A percentile compares a stretch with the other conserved stretches of the same genome.
phyloP scores from a whole-genome alignment of 1,140 invertebrate species.

The Orius laevigatus region DNA sequence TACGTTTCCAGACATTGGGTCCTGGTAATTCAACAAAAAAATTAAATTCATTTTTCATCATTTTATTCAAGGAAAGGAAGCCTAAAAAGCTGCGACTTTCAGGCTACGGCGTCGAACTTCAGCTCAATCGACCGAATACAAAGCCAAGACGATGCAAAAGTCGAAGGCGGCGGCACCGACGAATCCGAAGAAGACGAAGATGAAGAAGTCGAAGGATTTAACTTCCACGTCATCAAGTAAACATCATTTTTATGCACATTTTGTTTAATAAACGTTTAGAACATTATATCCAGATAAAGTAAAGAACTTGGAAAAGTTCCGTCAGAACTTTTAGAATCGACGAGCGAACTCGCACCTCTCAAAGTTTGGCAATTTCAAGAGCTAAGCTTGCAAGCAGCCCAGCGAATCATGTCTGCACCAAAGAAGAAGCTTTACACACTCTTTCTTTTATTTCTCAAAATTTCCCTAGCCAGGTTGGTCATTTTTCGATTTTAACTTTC shows the following conservation, averaged over 20 bases:
- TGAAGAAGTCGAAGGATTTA: conserved; percentile 75
- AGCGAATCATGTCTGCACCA: conserved; percentile 45
- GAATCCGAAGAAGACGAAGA: conserved; percentile 41
- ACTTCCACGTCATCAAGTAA: conserved; percentile 64
- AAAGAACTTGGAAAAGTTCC: conserved; percentile 53
- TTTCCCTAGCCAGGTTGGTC: conserved; percentile 74
- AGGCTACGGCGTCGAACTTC: conserved; percentile 95
- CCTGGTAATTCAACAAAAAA: conserved; percentile 33
- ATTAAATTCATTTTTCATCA: conserved; percentile 15
- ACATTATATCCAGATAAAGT: conserved; percentile 55
- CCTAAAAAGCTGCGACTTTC: conserved; percentile 57
- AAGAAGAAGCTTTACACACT: conserved; percentile 61
- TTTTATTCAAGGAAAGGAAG: conserved; percentile 35
- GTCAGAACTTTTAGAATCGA: conserved; percentile 66
- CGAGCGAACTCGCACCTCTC: conserved; percentile 77
- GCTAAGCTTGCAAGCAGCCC: conserved; percentile 76
- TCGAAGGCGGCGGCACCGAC: conserved; percentile 35
- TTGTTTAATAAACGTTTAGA: conserved; percentile 30
- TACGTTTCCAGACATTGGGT: conserved; percentile 79
- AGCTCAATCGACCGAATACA: conserved; percentile 99
- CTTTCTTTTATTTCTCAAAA: conserved; percentile 88
- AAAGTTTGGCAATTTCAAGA: conserved; percentile 99
- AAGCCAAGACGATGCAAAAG: conserved; percentile 90
- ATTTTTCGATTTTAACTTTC: too few species aligned
- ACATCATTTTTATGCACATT: conserved; percentile 23